These are phyloP conservation scores for Cepphus grylle DNA, from an alignment of 2,113 vertebrate genomes.

Conservation along the genomic window DNA sequence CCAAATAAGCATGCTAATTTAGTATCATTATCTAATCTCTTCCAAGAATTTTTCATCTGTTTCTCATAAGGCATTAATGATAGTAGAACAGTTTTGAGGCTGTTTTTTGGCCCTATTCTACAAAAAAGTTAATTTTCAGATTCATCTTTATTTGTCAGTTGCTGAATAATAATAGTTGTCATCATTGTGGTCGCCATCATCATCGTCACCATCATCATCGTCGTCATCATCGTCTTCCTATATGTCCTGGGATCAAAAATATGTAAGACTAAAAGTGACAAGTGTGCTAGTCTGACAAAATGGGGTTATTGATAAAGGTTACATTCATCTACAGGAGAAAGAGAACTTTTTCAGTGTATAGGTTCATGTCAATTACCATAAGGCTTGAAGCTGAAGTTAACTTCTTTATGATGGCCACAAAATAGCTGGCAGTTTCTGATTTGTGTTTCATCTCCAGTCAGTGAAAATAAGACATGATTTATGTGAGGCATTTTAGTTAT, in stretches of 20 bases:
- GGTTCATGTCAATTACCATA: background rate
- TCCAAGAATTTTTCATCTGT: background rate
- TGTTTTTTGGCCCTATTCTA: background rate
- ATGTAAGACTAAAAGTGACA: background rate
- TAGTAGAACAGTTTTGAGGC: background rate
- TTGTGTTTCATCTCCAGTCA: background rate
- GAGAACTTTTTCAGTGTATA: background rate
- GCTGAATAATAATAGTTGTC: background rate
- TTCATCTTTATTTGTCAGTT: background rate
- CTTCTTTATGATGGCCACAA: background rate
- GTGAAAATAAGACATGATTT: background rate
- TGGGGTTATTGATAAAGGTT: background rate
- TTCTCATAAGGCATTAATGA: background rate
- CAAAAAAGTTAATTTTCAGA: background rate
- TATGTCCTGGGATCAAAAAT: background rate
- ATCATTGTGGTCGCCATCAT: background rate
- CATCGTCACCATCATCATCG: fast-evolving
- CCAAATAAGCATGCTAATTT: background rate
- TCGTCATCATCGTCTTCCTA: background rate
- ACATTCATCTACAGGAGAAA: background rate
- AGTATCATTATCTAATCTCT: background rate
- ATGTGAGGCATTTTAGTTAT: background rate
- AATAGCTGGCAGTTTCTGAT: background rate
- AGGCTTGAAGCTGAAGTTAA: background rate
- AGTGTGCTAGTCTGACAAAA: background rate